A percentile compares a stretch with the other conserved stretches of the same genome.
Evolutionary conservation across 2,888 invertebrate genomes (phyloP).

Genomic region (Mactromeris polynyma): DNA sequence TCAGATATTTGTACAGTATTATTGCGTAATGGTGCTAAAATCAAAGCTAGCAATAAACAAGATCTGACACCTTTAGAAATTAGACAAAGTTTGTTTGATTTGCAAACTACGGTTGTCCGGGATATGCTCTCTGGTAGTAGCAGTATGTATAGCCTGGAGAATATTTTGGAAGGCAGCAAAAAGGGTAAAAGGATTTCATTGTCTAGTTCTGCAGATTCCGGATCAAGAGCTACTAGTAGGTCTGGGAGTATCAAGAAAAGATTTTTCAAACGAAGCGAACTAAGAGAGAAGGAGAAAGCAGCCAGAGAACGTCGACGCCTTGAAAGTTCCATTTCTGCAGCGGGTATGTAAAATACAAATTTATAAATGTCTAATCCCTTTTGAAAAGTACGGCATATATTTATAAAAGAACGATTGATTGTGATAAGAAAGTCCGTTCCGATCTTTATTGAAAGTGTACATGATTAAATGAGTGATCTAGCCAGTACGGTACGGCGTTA

Average conservation of each 20-base stretch:
- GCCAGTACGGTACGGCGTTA: too few relatives aligned
- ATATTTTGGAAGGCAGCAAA: conserved; percentile 51
- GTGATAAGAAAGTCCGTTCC: too few relatives aligned
- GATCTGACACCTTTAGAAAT: conserved; percentile 89
- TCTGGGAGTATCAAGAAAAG: conserved; percentile 66
- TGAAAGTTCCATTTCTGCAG: conserved; percentile 57
- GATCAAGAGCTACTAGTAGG: conserved; percentile 66
- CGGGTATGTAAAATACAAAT: conserved; percentile 35
- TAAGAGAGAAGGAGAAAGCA: conserved; percentile 57
- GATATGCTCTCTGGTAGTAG: conserved; percentile 81
- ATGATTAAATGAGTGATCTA: too few relatives aligned
- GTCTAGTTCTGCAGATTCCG: conserved; percentile 64
- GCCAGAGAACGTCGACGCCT: conserved; percentile 49
- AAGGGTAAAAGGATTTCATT: conserved; percentile 60
- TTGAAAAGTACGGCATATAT: neutral
- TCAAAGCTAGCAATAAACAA: conserved; percentile 88
- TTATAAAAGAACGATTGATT: too few relatives aligned
- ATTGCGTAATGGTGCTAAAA: conserved; percentile 88
- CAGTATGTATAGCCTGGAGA: conserved; percentile 64
- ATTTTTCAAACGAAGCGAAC: conserved; percentile 63
- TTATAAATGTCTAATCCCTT: neutral
- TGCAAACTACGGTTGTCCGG: conserved; percentile 88
- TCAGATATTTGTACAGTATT: conserved; percentile 89
- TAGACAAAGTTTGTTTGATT: conserved; percentile 88
- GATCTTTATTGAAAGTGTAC: too few relatives aligned